Evolutionary conservation across 2,888 invertebrate species (phyloP), one percentile per base, ranked within the genome.

Genomic region (Acanthosepion lycidas): DNA sequence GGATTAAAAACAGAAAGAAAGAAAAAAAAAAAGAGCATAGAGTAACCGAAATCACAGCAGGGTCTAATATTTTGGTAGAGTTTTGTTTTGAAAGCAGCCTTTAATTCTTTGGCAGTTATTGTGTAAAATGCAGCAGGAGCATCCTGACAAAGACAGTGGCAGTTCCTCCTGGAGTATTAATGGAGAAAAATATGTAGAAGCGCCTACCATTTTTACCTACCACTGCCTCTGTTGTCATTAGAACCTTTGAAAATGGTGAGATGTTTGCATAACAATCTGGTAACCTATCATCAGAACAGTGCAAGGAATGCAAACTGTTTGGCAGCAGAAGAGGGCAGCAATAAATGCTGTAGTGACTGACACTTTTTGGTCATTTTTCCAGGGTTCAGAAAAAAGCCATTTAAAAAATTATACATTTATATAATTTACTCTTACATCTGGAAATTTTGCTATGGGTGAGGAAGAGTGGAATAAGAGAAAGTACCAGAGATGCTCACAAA

Each of bases 31-130:
- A 18, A 78, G 26, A 64, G 78, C n/a, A n/a, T 78, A n/a, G n/a
- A 78, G 15, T 78, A 78, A 78, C 15, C n/a, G n/a, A n/a, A 78
- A n/a, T 78, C 33, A 33, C n/a, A 78, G n/a, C n/a, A 78, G n/a
- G 18, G 78, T 78, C 78, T 78, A 78, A 78, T 78, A 78, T 78
- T 78, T 78, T n/a, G n/a, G n/a, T 78, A 78, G 33, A 78, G 78
- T 78, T 78, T 78, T 78, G n/a, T 78, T n/a, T 78, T 78, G n/a
- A 78, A 78, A 78, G 78, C 78, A 78, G 78, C 78, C n/a, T 78
- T 78, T 78, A 78, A 78, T 78, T 78, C 78, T 78, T 78, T 78
- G 78, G 78, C 78, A 78, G 78, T 78, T n/a, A 33, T n/a, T 78
- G 78, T 78, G 78, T 78, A 33, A 78, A 78, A 78, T n/a, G 33